Evolutionary conservation across 2,797 vertebrate genomes (phyloP).

Genomic region (Vultur gryphus): DNA sequence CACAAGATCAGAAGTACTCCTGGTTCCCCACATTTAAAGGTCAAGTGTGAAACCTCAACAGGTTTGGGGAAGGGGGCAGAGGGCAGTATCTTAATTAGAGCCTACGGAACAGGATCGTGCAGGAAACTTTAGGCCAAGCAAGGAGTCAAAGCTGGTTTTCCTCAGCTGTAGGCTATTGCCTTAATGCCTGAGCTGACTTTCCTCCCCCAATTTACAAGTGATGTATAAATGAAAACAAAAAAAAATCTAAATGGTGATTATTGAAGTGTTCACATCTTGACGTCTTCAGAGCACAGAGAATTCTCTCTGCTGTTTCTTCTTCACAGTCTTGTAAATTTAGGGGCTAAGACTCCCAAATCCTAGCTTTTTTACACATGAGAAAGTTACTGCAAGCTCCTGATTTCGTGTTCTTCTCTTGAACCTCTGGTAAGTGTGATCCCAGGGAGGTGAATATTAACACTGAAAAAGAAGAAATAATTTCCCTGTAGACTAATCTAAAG

Average conservation of each 20-base stretch:
- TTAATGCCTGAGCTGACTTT: not conserved
- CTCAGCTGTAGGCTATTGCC: not conserved
- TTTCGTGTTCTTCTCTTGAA: not conserved
- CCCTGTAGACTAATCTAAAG: not conserved
- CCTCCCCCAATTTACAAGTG: not conserved
- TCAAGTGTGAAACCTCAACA: not conserved
- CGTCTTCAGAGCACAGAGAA: not conserved
- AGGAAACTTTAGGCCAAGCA: not conserved
- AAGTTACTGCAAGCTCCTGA: not conserved
- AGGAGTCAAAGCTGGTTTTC: not conserved
- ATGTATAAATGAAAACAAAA: not conserved
- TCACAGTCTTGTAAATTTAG: not conserved
- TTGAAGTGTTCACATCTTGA: not conserved
- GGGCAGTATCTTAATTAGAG: not conserved
- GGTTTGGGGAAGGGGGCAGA: not conserved
- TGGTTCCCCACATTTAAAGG: not conserved
- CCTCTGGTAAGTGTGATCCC: not conserved
- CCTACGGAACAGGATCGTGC: not conserved
- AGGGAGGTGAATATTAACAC: not conserved
- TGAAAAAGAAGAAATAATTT: not conserved
- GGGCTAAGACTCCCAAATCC: not conserved
- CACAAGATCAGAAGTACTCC: not conserved
- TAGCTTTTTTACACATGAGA: accelerated
- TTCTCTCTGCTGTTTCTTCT: not conserved
- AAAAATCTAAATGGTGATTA: not conserved